A percentile compares a stretch with the other conserved stretches of the same genome.
Conservation (phyloP, 2,888 invertebrate species). For the Leptarthrus brevirostris region DNA sequence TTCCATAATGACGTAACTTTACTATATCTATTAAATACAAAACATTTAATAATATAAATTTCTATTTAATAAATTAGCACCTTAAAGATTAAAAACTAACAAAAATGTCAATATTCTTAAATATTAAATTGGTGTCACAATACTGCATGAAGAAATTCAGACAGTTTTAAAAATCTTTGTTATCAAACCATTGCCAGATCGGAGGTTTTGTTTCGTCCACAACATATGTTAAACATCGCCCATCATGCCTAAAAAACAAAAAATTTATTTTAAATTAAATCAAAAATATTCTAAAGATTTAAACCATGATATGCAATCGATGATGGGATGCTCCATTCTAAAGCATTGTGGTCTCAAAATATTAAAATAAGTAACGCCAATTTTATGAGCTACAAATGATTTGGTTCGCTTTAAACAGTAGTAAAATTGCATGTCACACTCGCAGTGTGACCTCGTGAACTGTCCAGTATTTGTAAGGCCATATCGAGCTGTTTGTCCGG, state of each 20-base stretch:
- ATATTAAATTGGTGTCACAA: too few species aligned
- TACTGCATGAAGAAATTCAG: too few species aligned
- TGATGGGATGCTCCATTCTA: slow-evolving; percentile 70
- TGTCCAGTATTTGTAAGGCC: slow-evolving; percentile 75
- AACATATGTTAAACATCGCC: slow-evolving; percentile 70
- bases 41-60: too few species aligned
- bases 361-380: slow-evolving; percentile 80
- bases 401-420: slow-evolving; percentile 73
- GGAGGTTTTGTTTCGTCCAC: slow-evolving; percentile 68
- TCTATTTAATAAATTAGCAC: too few species aligned
- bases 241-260: slow-evolving; percentile 53
- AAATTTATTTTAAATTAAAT: not conserved
- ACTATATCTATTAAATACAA: too few species aligned
- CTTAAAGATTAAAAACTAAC: too few species aligned
- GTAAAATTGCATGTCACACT: slow-evolving; percentile 76
- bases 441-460: slow-evolving; percentile 78
- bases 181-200: slow-evolving; percentile 75
- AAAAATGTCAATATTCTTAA: too few species aligned
- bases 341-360: slow-evolving; percentile 79
- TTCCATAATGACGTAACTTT: too few species aligned
- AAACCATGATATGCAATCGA: slow-evolving; percentile 56
- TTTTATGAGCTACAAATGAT: slow-evolving; percentile 70
- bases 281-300: not conserved
- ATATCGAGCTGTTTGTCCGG: slow-evolving; percentile 70
- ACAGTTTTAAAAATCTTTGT: slow-evolving; percentile 68